Evolutionary conservation across 2,797 vertebrate species (phyloP).

Genomic region (Phoebastria nigripes): DNA sequence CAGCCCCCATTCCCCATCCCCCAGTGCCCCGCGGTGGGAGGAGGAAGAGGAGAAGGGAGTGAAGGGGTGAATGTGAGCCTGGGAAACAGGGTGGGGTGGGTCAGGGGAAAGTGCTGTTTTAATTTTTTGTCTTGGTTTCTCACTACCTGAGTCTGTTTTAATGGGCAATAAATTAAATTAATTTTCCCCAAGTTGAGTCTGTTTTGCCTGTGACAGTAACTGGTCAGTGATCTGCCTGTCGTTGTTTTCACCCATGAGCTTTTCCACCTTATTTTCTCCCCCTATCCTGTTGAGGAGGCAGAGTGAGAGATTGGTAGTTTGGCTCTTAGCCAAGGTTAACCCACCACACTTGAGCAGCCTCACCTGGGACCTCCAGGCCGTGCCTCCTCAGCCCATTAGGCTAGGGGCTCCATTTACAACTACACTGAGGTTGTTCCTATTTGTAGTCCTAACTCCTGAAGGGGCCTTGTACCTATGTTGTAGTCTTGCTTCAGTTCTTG

Average conservation of each 20-base stretch:
- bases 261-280: neutral
- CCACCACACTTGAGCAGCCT: neutral
- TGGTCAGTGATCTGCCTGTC: neutral
- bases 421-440: neutral
- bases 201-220: neutral
- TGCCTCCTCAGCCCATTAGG: neutral
- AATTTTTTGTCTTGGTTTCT: neutral
- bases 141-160: neutral
- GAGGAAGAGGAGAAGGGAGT: rapidly evolving
- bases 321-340: neutral
- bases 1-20: rapidly evolving
- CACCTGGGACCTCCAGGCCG: neutral
- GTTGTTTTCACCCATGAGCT: neutral
- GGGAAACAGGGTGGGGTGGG: too few relatives aligned
- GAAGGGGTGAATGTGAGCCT: neutral
- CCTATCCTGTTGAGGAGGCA: neutral
- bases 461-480: neutral
- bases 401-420: neutral
- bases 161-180: neutral
- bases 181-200: neutral
- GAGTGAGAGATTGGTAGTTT: neutral
- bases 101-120: neutral
- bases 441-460: neutral
- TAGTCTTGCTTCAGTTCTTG: neutral
- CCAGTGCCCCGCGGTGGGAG: rapidly evolving